Evolutionary conservation across 2,888 invertebrate species (phyloP).

Genomic region (Euzophera pinguis): DNA sequence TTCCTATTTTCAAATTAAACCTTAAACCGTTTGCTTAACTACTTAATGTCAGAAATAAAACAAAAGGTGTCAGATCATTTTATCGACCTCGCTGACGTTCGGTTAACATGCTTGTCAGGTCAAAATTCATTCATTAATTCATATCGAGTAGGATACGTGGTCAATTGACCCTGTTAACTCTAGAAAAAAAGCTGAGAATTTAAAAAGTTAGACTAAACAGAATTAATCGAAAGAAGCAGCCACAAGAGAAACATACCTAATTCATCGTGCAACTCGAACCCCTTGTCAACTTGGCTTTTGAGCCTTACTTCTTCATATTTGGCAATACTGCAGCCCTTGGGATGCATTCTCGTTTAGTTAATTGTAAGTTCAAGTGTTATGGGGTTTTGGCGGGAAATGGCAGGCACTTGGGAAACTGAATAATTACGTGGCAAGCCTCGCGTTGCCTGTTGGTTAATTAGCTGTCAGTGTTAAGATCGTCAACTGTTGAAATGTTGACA

Average conservation of each 20-base stretch:
- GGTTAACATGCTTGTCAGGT: no score
- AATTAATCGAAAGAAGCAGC: background rate
- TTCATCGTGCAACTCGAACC: conserved; percentile 34
- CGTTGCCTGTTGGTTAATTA: background rate
- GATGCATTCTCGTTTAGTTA: conserved; percentile 45
- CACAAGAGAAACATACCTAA: background rate
- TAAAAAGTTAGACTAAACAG: no score
- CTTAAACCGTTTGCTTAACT: no score
- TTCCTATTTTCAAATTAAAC: no score
- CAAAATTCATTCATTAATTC: no score
- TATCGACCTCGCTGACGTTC: no score
- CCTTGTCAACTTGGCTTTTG: conserved; percentile 49
- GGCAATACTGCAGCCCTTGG: conserved; percentile 41
- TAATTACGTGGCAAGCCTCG: background rate
- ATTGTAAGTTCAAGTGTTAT: conserved; percentile 6
- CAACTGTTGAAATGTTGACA: background rate
- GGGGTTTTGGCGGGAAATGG: conserved; percentile 1
- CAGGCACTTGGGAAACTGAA: conserved; percentile 1
- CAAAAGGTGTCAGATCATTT: no score
- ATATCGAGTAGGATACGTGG: no score
- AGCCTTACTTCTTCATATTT: conserved; percentile 43
- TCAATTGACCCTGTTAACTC: no score
- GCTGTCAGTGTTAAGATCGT: background rate
- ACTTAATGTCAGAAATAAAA: no score
- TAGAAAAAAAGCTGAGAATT: no score